Evolutionary conservation across 2,888 invertebrate genomes (phyloP).

Genomic region (Spisula subtruncata): DNA sequence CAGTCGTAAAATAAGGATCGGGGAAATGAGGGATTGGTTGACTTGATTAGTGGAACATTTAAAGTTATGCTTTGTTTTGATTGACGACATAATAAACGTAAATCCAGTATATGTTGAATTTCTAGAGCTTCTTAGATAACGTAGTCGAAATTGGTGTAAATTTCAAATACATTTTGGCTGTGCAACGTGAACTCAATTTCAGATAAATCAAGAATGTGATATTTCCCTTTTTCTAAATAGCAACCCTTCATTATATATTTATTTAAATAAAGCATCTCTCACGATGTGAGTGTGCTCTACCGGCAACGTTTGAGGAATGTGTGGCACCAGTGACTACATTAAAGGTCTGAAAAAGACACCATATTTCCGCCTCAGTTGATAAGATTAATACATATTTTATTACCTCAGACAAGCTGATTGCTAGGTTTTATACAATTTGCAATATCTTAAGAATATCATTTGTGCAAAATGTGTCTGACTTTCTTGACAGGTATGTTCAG

Average conservation of each 20-base stretch:
- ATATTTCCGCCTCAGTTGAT: background rate
- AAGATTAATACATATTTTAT: slow-evolving; percentile 20
- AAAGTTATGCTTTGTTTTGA: background rate
- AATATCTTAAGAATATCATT: slow-evolving; percentile 19
- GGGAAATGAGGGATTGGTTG: background rate
- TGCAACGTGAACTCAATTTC: too few species aligned
- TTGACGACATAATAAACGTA: background rate
- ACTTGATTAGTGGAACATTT: background rate
- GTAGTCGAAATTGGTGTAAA: too few species aligned
- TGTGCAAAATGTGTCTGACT: background rate
- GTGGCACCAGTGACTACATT: background rate
- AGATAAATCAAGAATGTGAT: too few species aligned
- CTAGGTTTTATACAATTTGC: background rate
- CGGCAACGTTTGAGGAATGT: background rate
- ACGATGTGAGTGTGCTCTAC: background rate
- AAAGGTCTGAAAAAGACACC: background rate
- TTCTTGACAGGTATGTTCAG: background rate
- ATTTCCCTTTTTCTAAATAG: too few species aligned
- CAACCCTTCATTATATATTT: background rate
- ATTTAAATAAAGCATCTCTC: background rate
- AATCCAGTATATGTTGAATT: background rate
- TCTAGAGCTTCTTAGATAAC: too few species aligned
- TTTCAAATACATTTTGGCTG: too few species aligned
- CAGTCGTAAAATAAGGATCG: background rate
- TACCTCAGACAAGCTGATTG: slow-evolving; percentile 16